These are phyloP conservation scores for Gobiocypris rarus DNA, from an alignment of 2,113 vertebrate genomes.

Conservation along the genomic window DNA sequence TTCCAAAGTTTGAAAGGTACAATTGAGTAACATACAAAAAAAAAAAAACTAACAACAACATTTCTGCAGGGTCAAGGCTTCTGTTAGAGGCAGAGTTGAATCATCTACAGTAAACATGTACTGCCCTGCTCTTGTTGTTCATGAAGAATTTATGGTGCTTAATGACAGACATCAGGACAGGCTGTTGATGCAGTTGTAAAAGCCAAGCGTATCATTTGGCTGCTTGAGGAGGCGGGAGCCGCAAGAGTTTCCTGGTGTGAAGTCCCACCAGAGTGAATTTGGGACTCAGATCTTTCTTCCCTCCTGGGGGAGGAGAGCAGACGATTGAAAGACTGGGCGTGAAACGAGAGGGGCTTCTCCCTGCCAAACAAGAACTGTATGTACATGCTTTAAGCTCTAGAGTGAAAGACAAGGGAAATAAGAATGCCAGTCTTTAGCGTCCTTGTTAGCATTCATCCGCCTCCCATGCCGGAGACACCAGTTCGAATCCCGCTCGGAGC, in stretches of 20 bases:
- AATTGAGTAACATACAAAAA: background rate
- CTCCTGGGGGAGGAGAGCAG: background rate
- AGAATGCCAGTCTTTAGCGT: background rate
- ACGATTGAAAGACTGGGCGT: background rate
- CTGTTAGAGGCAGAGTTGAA: background rate
- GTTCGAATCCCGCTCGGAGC: too few species aligned
- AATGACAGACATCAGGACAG: slow-evolving; percentile 22
- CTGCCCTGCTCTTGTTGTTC: slow-evolving; percentile 17
- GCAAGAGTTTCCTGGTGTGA: slow-evolving; percentile 1
- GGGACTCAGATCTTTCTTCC: slow-evolving; percentile 27
- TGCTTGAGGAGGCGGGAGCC: background rate
- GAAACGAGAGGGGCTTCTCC: background rate
- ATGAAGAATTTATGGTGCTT: slow-evolving; percentile 12
- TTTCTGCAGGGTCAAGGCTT: slow-evolving; percentile 6
- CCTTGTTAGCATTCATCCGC: too few species aligned
- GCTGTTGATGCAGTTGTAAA: slow-evolving; percentile 19
- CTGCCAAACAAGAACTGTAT: background rate
- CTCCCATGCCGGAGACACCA: too few species aligned
- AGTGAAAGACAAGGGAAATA: background rate
- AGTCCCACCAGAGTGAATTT: slow-evolving; percentile 14
- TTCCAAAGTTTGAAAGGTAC: background rate
- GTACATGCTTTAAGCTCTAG: background rate
- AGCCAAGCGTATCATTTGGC: slow-evolving; percentile 32
- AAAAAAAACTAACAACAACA: background rate
- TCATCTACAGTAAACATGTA: slow-evolving; percentile 31